Conservation (phyloP, 2,113 vertebrate genomes). For the Pelodiscus sinensis region DNA sequence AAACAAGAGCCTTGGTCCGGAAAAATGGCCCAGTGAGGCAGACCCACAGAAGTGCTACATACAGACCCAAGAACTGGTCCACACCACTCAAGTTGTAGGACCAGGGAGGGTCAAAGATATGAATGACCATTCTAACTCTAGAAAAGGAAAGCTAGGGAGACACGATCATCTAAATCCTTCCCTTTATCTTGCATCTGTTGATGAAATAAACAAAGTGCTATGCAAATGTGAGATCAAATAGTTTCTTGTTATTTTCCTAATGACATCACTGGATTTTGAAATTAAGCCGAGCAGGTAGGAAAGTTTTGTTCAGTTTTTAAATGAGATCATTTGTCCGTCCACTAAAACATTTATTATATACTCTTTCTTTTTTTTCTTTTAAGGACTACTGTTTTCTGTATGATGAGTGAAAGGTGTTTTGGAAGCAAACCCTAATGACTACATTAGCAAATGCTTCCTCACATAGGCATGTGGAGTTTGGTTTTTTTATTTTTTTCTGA, state of each 20-base stretch:
- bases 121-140: too few relatives aligned
- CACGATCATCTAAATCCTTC: neutral
- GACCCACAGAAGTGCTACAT: too few relatives aligned
- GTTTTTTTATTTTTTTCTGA: slow-evolving; percentile 21
- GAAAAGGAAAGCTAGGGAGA: neutral
- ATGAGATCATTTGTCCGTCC: slow-evolving; percentile 34
- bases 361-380: slow-evolving; percentile 18
- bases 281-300: slow-evolving; percentile 54
- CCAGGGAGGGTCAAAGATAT: too few relatives aligned
- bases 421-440: slow-evolving; percentile 41
- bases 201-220: neutral
- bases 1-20: neutral
- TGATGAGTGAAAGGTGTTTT: slow-evolving; percentile 38
- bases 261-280: slow-evolving; percentile 30
- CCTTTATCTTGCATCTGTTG: neutral
- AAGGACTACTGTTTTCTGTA: slow-evolving; percentile 40
- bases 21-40: neutral
- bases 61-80: too few relatives aligned
- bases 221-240: neutral
- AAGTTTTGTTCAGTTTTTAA: slow-evolving; percentile 35
- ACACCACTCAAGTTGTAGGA: too few relatives aligned
- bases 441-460: slow-evolving; percentile 34
- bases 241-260: neutral
- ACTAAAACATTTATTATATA: slow-evolving; percentile 29
- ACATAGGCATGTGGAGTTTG: neutral